Evolutionary conservation across 2,797 vertebrate species (phyloP).

Genomic region (Poecile montanus): DNA sequence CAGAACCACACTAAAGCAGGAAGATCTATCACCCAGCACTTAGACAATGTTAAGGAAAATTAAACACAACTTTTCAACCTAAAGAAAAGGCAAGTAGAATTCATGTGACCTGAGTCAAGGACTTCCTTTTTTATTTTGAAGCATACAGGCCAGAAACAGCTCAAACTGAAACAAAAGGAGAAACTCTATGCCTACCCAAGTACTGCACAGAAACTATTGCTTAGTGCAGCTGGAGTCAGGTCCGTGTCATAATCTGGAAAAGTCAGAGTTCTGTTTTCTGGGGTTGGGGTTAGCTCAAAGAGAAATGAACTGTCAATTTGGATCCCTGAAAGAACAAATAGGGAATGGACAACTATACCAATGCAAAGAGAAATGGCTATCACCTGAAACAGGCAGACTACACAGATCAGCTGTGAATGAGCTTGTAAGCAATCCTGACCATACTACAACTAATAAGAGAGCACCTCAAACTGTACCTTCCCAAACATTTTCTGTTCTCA

Average conservation of each 20-base stretch:
- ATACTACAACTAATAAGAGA: not conserved
- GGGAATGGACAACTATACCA: not conserved
- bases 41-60: not conserved
- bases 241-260: not conserved
- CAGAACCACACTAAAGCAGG: not conserved
- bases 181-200: not conserved
- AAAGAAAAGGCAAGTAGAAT: not conserved
- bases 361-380: not conserved
- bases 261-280: not conserved
- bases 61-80: not conserved
- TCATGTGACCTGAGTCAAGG: not conserved
- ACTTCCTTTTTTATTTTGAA: not conserved
- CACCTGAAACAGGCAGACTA: not conserved
- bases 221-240: not conserved
- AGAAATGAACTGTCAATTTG: not conserved
- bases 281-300: not conserved
- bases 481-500: not conserved
- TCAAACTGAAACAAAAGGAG: not conserved
- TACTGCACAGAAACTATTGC: not conserved
- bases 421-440: not conserved
- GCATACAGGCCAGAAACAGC: not conserved
- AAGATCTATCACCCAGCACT: not conserved
- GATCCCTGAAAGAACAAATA: not conserved
- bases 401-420: not conserved
- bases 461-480: not conserved